Percentiles rank a stretch among this genome's conserved stretches.
These are phyloP conservation scores for Cerastoderma edule DNA, from an alignment of 2,888 invertebrate genomes.

Conservation along the genomic window DNA sequence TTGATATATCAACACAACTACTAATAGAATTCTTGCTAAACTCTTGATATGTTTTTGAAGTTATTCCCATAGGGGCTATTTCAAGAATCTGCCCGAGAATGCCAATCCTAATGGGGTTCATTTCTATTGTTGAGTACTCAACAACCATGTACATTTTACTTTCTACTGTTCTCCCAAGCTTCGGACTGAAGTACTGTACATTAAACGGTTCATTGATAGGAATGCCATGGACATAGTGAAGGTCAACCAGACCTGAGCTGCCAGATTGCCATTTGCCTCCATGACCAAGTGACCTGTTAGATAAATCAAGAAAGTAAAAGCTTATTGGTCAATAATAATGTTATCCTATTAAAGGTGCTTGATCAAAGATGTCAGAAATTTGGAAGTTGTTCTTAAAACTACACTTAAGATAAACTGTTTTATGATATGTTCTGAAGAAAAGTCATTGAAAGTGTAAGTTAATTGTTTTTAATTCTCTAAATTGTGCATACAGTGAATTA, in stretches of 20 bases:
- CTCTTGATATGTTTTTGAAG: background rate
- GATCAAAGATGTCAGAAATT: no score
- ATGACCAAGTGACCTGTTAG: no score
- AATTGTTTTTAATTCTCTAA: no score
- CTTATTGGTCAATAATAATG: no score
- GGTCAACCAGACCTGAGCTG: background rate
- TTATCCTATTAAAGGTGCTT: no score
- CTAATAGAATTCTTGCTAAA: background rate
- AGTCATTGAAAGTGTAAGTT: no score
- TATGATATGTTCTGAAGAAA: no score
- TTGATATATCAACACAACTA: background rate
- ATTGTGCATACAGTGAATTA: no score
- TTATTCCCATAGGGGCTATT: background rate
- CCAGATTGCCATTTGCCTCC: no score
- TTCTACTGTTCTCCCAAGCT: background rate
- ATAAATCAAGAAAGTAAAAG: no score
- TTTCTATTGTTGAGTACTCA: background rate
- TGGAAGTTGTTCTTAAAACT: no score
- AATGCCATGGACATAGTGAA: background rate
- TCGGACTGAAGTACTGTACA: background rate
- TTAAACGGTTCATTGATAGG: background rate
- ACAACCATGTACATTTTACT: conserved; percentile 11
- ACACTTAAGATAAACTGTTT: no score
- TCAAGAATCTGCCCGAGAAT: background rate
- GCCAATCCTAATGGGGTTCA: background rate